Base-by-base conservation (phyloP, 2,113 vertebrate genomes). In the Nerophis lumbriciformis region DNA sequence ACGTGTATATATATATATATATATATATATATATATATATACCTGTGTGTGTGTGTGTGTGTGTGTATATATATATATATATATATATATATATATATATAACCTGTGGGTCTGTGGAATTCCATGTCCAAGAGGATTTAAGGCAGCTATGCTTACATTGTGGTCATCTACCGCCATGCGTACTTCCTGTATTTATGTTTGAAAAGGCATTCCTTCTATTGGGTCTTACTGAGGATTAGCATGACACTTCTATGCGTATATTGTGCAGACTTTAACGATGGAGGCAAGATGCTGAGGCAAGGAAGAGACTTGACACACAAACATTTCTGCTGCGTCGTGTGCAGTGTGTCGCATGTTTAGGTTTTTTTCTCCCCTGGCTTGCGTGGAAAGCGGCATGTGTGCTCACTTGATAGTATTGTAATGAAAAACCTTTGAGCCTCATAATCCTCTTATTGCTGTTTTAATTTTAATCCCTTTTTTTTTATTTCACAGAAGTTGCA, bases 371-470 rank as follows among this genome's bases (percentile, higher is more conserved):
- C 28, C 28, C 42, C 42, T 45, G 42, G 39, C 39, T 3, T 8
- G 39, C 11, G 11, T 45, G 42, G 12, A 45, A 45, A 45, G 36
- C 28, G 7, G 75, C 37, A 71, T 42, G 53, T 76, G 78, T 68
- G 39, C 49, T 66, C 62, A 57, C 58, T 72, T 48, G 81, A 81
- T 77, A 82, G 65, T 51, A 72, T 80, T 85, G 79, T 78, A 54
- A 12, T 38, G 61, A 42, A 74, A 51, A 67, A 68, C 71, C 72
- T 75, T 66, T 44, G 1, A 60, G 71, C 69, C 53, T 75, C 66
- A 59, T 86, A 84, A 86, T 84, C 82, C 82, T 75, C 78, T 77
- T 75, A 37, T 53, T 53, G 73, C 65, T 74, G 62, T 73, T 76
- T 78, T 71, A 70, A 73, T 73, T 71, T 44, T 53, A 50, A 69